A percentile compares a stretch with the other conserved stretches of the same genome.
These are phyloP conservation scores for Atherinomorus stipes DNA, from an alignment of 2,113 vertebrate genomes.

Conservation along the genomic window DNA sequence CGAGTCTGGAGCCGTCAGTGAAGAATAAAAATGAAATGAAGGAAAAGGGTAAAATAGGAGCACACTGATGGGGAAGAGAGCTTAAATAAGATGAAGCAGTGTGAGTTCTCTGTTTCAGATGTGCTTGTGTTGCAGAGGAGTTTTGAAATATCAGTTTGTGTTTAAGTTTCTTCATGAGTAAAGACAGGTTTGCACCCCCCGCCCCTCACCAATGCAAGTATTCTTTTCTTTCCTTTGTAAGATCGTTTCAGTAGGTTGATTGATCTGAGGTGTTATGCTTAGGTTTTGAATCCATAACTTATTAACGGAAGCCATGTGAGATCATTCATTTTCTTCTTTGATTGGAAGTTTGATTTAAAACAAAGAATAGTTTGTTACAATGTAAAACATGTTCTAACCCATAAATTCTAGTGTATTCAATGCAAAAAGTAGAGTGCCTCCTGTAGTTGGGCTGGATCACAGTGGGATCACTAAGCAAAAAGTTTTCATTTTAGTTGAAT, in stretches of 20 bases:
- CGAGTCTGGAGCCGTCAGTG: slow-evolving; percentile 28
- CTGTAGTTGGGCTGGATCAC: slow-evolving; percentile 41
- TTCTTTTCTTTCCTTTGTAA: slow-evolving; percentile 11
- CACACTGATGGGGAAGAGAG: slow-evolving; percentile 16
- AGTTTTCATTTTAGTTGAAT: slow-evolving; percentile 32
- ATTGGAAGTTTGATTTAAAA: slow-evolving; percentile 14
- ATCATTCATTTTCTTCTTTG: slow-evolving; percentile 14
- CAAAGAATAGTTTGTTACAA: slow-evolving; percentile 10
- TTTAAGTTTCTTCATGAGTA: slow-evolving; percentile 30
- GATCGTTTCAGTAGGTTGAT: slow-evolving; percentile 14
- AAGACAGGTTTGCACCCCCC: slow-evolving; percentile 13
- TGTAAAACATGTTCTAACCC: slow-evolving; percentile 22
- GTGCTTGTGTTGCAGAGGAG: slow-evolving; percentile 15
- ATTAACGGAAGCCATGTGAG: slow-evolving; percentile 52
- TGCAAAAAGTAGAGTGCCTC: slow-evolving; percentile 65
- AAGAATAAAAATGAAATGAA: slow-evolving; percentile 33
- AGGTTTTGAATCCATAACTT: slow-evolving; percentile 34
- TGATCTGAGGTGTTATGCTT: slow-evolving; percentile 25
- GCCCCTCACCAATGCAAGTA: slow-evolving; percentile 18
- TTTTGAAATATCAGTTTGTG: slow-evolving; percentile 32
- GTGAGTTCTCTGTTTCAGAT: slow-evolving; percentile 23
- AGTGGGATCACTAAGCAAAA: slow-evolving; percentile 38
- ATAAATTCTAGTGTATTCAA: slow-evolving; percentile 40
- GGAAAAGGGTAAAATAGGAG: slow-evolving; percentile 17
- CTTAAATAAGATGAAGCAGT: slow-evolving; percentile 42